phyloP scores from a whole-genome alignment of 2,797 vertebrate species.

The Trachops cirrhosus region DNA sequence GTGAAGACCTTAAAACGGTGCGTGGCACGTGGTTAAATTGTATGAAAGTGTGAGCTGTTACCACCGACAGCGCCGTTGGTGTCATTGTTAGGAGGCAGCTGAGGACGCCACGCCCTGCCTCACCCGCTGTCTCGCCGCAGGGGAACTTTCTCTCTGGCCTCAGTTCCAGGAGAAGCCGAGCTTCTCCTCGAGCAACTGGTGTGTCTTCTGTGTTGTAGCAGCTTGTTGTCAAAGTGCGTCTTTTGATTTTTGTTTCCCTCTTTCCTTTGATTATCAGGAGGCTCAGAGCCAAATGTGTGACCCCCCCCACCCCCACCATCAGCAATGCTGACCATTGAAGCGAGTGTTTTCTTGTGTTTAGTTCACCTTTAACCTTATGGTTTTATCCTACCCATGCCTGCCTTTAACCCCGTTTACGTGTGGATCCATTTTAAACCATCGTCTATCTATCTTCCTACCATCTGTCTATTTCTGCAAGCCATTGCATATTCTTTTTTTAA shows the following conservation, averaged over 20 bases:
- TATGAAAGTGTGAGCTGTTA: neutral
- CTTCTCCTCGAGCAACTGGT: neutral
- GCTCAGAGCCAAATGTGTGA: neutral
- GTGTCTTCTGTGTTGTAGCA: neutral
- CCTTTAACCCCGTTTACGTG: neutral
- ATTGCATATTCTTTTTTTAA: neutral
- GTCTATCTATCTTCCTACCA: neutral
- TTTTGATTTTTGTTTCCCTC: neutral
- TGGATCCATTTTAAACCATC: neutral
- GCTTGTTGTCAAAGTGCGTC: neutral
- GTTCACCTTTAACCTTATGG: neutral
- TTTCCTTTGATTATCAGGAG: neutral
- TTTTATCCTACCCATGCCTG: neutral
- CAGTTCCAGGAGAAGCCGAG: neutral
- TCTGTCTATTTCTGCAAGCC: neutral
- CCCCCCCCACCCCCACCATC: neutral
- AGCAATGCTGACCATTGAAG: neutral
- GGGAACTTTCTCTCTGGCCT: neutral
- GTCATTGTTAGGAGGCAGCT: neutral
- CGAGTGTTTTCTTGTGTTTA: neutral
- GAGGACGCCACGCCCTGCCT: fast-evolving
- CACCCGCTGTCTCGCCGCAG: fast-evolving
- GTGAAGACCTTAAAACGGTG: neutral
- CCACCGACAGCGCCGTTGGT: fast-evolving
- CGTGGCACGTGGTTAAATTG: neutral